Base-by-base conservation (phyloP, 2,797 vertebrate genomes). In the Diplodus puntazzo region DNA sequence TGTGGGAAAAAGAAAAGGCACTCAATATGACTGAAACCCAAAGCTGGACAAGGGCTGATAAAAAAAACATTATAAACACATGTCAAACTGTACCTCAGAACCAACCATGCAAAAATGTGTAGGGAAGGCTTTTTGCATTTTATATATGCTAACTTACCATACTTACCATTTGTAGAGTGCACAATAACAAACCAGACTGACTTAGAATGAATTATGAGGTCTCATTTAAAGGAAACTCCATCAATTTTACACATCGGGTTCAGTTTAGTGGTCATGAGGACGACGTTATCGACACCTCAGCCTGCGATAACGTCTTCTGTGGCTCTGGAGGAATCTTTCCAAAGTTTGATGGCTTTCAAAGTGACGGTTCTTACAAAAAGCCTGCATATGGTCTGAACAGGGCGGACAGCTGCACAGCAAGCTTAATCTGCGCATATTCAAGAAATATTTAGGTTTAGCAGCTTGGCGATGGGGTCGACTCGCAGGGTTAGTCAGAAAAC, bases 1-100 rank as follows among this genome's bases (percentile, higher is more conserved):
- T 73, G 63, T 39, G 57, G 60, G 69, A 27, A 68, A 39, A 86
- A 68, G 17, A 10, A 63, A 74, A 73, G 34, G 27, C 42, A 14
- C 17, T 55, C 27, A 69, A 48, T 54, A 72, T 21, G 55, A 63
- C 50, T 66, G 55, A 48, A 39, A 39, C 39, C 39, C 39, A 39
- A 39, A 10, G 39, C 39, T 11, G 39, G 55, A 67, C 30, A 75
- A 45, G 64, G 42, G 53, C 23, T 43, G 52, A 55, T 69, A 39
- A 75, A 74, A 76, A 73, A 39, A 45, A 55, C 21, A 57, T 25
- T n/a, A 21, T 12, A 53, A 59, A 0, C n/a, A 25, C 62, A 25
- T 49, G 39, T 68, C 43, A 30, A 62, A 39, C 14, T 75, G 12
- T 54, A 49, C 73, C 20, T 52, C 39, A 7, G 30, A 34, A 34